Base-by-base conservation (phyloP, 1,140 invertebrate genomes). In the Liolophura sinensis region DNA sequence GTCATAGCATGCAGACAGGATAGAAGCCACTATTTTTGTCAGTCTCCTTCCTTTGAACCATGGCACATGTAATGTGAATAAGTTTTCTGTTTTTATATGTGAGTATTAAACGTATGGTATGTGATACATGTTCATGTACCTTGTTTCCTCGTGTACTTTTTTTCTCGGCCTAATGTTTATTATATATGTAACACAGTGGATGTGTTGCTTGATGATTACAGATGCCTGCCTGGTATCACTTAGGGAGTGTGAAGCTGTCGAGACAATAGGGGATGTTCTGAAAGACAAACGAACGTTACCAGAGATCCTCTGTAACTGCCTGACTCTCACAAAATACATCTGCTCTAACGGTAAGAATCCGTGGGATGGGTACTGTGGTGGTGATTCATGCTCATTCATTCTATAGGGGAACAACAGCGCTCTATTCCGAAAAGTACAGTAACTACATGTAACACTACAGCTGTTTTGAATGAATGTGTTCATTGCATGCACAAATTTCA, bases 241-340 rank as follows among this genome's bases (percentile, higher is more conserved):
- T 52, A 78, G 76, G 67, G 73, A 82, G 65, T 71, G 75, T 7
- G 78, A 78, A 18, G 60, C 81, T 49, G 57, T 71, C 3, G 73
- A 74, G 9, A 74, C 71, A 22, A 69, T 82, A 16, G 59, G 63
- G 20, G 68, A 49, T 18, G 25, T 82, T 27, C 65, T 82, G 49
- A 73, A 73, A 57, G 70, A 76, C 49, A 52, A 73, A 6, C 54
- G 72, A 0, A 73, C 77, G 18, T 60, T 74, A 31, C 70, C 76
- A 16, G 78, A 82, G 62, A 78, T 82, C 31, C 16, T 78, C 54
- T 79, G 76, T 64, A 82, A 82, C 68, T 73, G 75, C 7, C 69
- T 82, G 22, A 74, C 72, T 27, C 70, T 82, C 9, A 72, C 73
- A 18, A 76, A 69, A 66, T 70, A 73, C 25, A 59, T 82, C 14